These are phyloP conservation scores for Calameuta filiformis DNA, from an alignment of 2,888 invertebrate species.

Conservation along the genomic window DNA sequence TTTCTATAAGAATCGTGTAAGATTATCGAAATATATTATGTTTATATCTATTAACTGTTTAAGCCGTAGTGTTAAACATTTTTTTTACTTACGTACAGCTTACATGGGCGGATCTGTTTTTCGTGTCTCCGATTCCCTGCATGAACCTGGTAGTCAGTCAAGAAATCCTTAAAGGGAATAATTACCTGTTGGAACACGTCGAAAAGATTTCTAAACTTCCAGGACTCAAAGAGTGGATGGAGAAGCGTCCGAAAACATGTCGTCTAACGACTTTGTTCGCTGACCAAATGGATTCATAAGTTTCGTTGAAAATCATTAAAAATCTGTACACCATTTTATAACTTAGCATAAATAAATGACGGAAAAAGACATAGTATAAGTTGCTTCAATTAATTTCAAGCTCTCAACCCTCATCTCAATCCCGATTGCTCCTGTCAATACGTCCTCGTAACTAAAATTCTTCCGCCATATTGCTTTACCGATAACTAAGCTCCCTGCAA, in stretches of 20 bases:
- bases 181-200: slow-evolving; percentile 22
- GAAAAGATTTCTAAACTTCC: slow-evolving; percentile 26
- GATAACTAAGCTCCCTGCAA: neutral
- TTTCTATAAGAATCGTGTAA: slow-evolving; percentile 14
- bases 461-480: neutral
- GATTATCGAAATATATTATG: neutral
- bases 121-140: slow-evolving; percentile 31
- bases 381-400: neutral
- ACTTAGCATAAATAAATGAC: neutral
- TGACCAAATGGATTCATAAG: too few species aligned
- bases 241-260: slow-evolving; percentile 8
- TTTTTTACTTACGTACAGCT: slow-evolving; percentile 18
- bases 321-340: neutral
- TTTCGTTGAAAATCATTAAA: too few species aligned
- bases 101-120: slow-evolving; percentile 35
- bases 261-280: neutral
- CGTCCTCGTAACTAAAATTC: too few species aligned
- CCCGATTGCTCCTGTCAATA: neutral
- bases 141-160: slow-evolving; percentile 16
- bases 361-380: neutral
- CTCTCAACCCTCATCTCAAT: neutral
- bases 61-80: too few species aligned
- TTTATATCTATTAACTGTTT: neutral
- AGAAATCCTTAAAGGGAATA: slow-evolving; percentile 26
- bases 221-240: slow-evolving; percentile 21